phyloP scores from a whole-genome alignment of 2,113 vertebrate genomes.

The Anoplopoma fimbria region DNA sequence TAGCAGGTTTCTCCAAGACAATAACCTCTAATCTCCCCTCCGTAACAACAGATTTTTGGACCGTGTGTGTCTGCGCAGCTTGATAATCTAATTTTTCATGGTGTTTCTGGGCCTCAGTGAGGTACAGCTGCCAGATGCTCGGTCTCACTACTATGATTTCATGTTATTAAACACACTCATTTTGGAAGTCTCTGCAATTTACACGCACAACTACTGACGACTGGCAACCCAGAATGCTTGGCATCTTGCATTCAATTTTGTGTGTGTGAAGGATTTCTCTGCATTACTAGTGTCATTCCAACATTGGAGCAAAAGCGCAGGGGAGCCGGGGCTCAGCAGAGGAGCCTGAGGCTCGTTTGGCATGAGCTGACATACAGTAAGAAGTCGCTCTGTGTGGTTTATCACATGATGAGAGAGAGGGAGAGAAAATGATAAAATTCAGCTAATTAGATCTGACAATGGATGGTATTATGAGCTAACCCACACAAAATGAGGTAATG shows the following conservation, averaged over 20 bases:
- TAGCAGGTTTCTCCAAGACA: background rate
- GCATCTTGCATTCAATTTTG: background rate
- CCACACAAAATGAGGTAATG: conserved; percentile 20
- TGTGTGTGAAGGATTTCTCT: conserved; percentile 17
- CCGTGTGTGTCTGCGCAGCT: background rate
- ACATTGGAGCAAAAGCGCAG: background rate
- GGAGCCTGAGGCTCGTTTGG: conserved; percentile 6
- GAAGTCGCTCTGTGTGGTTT: background rate
- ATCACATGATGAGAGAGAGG: conserved; percentile 7
- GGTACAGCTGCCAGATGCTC: background rate
- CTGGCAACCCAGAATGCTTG: background rate
- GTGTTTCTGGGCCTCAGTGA: background rate
- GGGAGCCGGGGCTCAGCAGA: background rate
- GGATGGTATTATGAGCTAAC: conserved; percentile 24
- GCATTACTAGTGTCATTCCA: background rate
- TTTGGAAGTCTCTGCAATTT: background rate
- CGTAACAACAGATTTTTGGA: background rate
- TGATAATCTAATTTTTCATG: background rate
- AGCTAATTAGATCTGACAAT: conserved; percentile 46
- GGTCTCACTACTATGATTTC: background rate
- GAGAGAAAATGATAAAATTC: conserved; percentile 41
- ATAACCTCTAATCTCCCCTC: background rate
- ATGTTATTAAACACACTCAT: background rate
- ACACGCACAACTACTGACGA: background rate
- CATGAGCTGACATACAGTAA: background rate